Evolutionary conservation across 2,888 invertebrate species (phyloP).

Genomic region (Drosophila atripex): DNA sequence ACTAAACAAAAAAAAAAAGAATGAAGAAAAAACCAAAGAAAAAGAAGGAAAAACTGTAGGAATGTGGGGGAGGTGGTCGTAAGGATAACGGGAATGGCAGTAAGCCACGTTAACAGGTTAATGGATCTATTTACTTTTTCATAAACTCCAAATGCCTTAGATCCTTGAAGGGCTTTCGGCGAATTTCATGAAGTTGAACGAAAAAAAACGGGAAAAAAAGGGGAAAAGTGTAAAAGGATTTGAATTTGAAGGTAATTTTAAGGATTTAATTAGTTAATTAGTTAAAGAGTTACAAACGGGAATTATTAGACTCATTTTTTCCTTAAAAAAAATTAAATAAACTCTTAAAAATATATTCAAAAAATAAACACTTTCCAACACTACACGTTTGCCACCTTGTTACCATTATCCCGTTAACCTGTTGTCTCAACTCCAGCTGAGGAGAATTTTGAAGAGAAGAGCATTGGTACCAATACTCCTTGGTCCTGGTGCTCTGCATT

Average conservation of each 20-base stretch:
- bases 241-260: neutral
- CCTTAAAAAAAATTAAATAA: too few species aligned
- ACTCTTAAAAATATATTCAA: too few species aligned
- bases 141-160: slow-evolving; percentile 10
- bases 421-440: slow-evolving; percentile 5
- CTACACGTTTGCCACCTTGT: neutral
- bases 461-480: too few species aligned
- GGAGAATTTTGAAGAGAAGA: slow-evolving; percentile 3
- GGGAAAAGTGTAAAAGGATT: neutral
- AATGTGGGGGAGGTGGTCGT: neutral
- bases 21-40: neutral
- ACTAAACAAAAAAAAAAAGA: slow-evolving; percentile 4
- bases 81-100: slow-evolving; percentile 16
- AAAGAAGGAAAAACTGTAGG: neutral
- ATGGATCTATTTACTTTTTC: slow-evolving; percentile 35
- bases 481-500: too few species aligned
- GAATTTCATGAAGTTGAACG: neutral
- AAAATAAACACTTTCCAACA: neutral
- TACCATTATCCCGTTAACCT: slow-evolving; percentile 15
- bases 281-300: too few species aligned
- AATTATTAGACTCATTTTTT: too few species aligned
- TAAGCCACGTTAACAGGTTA: slow-evolving; percentile 31
- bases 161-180: slow-evolving; percentile 5
- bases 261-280: neutral
- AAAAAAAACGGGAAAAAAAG: neutral